phyloP scores from a whole-genome alignment of 1,140 invertebrate genomes.

The Rhopalosiphum padi region DNA sequence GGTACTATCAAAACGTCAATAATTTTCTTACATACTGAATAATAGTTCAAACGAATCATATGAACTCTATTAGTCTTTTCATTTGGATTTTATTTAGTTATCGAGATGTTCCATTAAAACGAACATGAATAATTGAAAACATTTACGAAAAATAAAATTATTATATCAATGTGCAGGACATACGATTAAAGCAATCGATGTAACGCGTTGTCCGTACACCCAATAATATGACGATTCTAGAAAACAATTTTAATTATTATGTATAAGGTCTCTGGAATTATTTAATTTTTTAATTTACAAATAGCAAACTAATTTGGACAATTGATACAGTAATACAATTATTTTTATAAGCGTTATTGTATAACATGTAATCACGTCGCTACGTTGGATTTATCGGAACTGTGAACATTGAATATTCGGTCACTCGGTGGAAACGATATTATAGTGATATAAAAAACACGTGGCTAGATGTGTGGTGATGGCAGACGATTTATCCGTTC shows the following conservation, averaged over 20 bases:
- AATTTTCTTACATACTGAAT: background rate
- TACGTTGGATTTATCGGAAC: background rate
- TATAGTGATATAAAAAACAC: background rate
- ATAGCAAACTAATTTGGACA: background rate
- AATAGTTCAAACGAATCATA: background rate
- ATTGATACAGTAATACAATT: background rate
- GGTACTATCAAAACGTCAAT: background rate
- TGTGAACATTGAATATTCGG: background rate
- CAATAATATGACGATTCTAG: background rate
- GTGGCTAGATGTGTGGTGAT: background rate
- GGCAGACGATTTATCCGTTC: slow-evolving; percentile 20
- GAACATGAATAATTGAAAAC: background rate
- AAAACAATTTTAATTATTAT: background rate
- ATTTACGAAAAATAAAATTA: background rate
- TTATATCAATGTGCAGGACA: background rate
- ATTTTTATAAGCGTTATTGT: background rate
- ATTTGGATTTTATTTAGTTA: background rate
- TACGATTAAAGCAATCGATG: background rate
- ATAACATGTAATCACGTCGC: background rate
- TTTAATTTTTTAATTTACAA: slow-evolving; percentile 1
- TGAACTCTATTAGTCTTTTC: background rate
- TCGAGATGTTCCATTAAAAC: background rate
- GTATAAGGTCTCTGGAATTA: background rate
- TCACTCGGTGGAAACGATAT: background rate
- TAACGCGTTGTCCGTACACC: background rate